A percentile compares a stretch with the other conserved stretches of the same genome.
Conservation (phyloP, 2,113 vertebrate species). For the Sporophila hypoxantha region DNA sequence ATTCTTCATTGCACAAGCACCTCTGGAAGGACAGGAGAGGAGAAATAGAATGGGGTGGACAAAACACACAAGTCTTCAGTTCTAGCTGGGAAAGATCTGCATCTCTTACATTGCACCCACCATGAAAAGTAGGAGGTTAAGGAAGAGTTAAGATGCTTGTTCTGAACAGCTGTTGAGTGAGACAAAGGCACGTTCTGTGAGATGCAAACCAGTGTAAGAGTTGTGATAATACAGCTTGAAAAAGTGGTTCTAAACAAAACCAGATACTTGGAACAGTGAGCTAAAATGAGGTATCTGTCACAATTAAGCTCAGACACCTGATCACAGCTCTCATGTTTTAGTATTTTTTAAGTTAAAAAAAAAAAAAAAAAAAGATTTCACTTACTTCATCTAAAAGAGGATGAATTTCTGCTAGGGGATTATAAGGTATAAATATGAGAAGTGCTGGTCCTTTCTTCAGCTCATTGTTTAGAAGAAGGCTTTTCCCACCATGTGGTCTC, state of each 20-base stretch:
- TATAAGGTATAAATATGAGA: constrained; percentile 86
- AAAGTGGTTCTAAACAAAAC: not conserved
- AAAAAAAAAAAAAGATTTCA: not conserved
- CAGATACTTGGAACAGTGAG: not conserved
- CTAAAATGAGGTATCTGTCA: not conserved
- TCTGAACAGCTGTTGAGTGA: not conserved
- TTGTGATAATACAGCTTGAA: not conserved
- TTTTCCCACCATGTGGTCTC: constrained; percentile 88
- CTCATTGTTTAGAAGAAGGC: constrained; percentile 84
- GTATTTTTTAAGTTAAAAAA: not conserved
- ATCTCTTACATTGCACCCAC: not conserved
- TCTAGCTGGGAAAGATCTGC: not conserved
- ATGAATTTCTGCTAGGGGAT: constrained; percentile 76
- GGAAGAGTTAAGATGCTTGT: not conserved
- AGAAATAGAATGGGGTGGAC: not conserved
- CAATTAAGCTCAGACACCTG: not conserved
- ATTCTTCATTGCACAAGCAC: not conserved
- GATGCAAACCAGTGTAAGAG: not conserved
- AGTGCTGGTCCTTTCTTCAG: constrained; percentile 91
- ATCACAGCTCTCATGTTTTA: not conserved
- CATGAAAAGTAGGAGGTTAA: not conserved
- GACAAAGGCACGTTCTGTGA: not conserved
- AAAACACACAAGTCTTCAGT: not conserved
- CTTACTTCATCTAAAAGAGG: constrained; percentile 84
- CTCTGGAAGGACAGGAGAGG: not conserved